A percentile compares a stretch with the other conserved stretches of the same genome.
Evolutionary conservation across 1,140 invertebrate species (phyloP).

Genomic region (Brachionus asplanchnoidis): DNA sequence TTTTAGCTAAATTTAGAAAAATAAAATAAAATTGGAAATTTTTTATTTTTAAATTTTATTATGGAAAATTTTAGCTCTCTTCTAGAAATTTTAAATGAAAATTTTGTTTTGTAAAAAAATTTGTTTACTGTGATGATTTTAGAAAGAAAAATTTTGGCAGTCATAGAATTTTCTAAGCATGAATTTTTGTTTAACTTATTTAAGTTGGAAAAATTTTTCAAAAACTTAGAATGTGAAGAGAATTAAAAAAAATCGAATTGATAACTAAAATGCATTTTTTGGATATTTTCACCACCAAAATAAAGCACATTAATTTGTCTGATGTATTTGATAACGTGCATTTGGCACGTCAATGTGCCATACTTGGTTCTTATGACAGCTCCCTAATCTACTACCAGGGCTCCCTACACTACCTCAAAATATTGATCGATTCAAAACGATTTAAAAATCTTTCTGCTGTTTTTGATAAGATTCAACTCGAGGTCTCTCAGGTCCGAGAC

Average conservation of each 20-base stretch:
- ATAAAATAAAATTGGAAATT: not conserved
- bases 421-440: not conserved
- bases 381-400: not conserved
- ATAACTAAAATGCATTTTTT: not conserved
- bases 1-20: constrained; percentile 39
- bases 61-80: too few relatives aligned
- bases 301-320: not conserved
- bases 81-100: too few relatives aligned
- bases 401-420: not conserved
- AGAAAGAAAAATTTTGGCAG: not conserved
- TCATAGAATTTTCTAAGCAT: not conserved
- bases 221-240: not conserved
- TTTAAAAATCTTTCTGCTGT: not conserved
- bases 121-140: too few relatives aligned
- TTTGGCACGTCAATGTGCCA: not conserved
- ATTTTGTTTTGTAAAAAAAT: too few relatives aligned
- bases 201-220: not conserved
- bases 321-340: not conserved
- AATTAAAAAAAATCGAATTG: not conserved
- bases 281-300: not conserved
- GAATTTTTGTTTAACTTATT: too few relatives aligned
- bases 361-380: constrained; percentile 7
- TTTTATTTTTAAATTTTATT: not conserved
- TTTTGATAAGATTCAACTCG: not conserved
- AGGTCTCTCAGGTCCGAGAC: not conserved